Conservation (phyloP, 2,888 invertebrate genomes). For the Antheraea assamensis region DNA sequence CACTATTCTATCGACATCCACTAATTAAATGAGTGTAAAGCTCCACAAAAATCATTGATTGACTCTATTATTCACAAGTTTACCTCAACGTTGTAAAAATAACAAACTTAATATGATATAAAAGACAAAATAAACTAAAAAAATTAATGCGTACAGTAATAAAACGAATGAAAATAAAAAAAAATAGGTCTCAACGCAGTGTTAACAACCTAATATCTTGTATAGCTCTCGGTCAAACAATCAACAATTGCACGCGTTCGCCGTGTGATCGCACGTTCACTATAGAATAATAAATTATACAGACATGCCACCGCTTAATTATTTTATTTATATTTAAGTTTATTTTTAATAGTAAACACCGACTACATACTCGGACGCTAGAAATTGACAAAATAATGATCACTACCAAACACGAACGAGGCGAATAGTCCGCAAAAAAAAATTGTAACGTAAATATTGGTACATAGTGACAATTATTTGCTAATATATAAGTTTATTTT, state of each 20-base stretch:
- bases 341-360: no score
- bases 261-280: slow-evolving; percentile 15
- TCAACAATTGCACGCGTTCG: slow-evolving; percentile 24
- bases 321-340: no score
- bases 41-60: no score
- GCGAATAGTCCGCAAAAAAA: no score
- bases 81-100: not conserved
- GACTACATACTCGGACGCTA: no score
- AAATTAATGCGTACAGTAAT: slow-evolving; percentile 15
- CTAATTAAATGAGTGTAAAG: no score
- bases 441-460: no score
- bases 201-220: slow-evolving; percentile 32
- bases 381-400: no score
- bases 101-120: not conserved
- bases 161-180: slow-evolving; percentile 25
- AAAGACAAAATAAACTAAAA: slow-evolving; percentile 8
- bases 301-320: not conserved
- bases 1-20: no score
- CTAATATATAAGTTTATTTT: no score
- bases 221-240: slow-evolving; percentile 25
- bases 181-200: slow-evolving; percentile 33
- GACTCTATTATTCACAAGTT: not conserved
- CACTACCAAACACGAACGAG: no score
- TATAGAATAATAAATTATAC: not conserved
- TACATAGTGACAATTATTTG: no score